A percentile compares a stretch with the other conserved stretches of the same genome.
Conservation (phyloP, 2,797 vertebrate genomes). For the Mus caroli region DNA sequence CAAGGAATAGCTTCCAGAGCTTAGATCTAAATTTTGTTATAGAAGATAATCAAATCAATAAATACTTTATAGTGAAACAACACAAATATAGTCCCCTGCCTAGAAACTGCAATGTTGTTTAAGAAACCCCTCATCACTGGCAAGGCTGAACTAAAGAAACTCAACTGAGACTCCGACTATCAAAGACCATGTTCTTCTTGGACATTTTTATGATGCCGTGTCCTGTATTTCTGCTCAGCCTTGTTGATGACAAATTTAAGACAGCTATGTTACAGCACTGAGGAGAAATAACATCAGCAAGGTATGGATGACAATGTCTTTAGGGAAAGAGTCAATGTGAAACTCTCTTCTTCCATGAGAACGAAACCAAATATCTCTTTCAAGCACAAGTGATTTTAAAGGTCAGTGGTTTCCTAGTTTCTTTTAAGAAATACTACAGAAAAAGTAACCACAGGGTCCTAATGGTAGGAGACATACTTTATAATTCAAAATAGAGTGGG, state of each 20-base stretch:
- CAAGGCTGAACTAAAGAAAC: not conserved
- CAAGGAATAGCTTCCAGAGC: not conserved
- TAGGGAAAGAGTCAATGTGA: not conserved
- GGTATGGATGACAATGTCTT: not conserved
- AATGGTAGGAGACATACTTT: not conserved
- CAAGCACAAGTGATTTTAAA: not conserved
- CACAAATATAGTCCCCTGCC: not conserved
- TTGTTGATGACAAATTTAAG: not conserved
- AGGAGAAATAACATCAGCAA: not conserved
- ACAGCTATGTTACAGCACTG: not conserved
- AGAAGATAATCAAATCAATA: not conserved
- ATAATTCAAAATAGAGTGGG: not conserved
- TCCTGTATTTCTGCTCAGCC: not conserved
- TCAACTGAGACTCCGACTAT: not conserved
- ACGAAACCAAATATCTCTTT: not conserved
- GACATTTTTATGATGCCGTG: not conserved
- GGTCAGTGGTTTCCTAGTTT: not conserved
- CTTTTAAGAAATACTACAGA: slow-evolving; percentile 35
- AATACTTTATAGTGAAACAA: not conserved
- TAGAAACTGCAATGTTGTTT: not conserved
- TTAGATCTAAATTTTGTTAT: not conserved
- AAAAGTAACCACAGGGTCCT: not conserved
- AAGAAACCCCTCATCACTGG: not conserved
- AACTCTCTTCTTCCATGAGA: not conserved
- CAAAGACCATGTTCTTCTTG: not conserved